Base-by-base conservation (phyloP, 2,113 vertebrate species). In the Melanostigma gelatinosum region DNA sequence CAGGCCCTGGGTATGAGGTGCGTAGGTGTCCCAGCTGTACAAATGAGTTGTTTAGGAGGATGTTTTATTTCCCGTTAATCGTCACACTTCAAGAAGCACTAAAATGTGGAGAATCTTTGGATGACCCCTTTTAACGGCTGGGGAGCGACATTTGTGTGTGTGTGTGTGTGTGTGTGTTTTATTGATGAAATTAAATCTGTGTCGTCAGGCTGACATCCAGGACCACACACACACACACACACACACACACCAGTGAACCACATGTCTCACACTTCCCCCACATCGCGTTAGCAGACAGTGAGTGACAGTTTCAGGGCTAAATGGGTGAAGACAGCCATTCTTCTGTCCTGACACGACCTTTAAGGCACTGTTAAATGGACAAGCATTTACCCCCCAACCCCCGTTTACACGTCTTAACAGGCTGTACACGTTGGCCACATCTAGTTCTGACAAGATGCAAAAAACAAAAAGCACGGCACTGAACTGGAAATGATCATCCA, bases 401-500 rank as follows among this genome's bases (percentile, higher is more conserved):
- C 24, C 0, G 6, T 88, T 90, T 87, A 36, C 75, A 77, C 85
- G 79, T 87, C 80, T 88, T 88, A 87, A 87, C 72, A 60, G 54
- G 27, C 67, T 42, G 67, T 66, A 40, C 44, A 40, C 22, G 62
- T 60, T 63, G 38, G 52, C 76, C 44, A 60, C 63, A n/a, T 66
- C 4, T 24, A 24, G 24, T 50, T 70, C 54, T 66, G 52, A 68
- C 75, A 32, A 8, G 8, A 62, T 62, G 13, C 60, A 55, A 18
- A 24, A 85, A 79, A 55, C 16, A 63, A 5, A 75, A 65, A 75
- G 62, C 58, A 58, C 54, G 40, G 34, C 75, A 10, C 10, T n/a
- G 8, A 20, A 54, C 71, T 63, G 34, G 29, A 63, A 48, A 65
- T 15, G 36, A 66, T 77, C 48, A 70, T 46, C 13, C 58, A n/a